Evolutionary conservation across 2,797 vertebrate species (phyloP), one percentile per base, ranked within the genome.

Genomic region (Poecilia gillii): DNA sequence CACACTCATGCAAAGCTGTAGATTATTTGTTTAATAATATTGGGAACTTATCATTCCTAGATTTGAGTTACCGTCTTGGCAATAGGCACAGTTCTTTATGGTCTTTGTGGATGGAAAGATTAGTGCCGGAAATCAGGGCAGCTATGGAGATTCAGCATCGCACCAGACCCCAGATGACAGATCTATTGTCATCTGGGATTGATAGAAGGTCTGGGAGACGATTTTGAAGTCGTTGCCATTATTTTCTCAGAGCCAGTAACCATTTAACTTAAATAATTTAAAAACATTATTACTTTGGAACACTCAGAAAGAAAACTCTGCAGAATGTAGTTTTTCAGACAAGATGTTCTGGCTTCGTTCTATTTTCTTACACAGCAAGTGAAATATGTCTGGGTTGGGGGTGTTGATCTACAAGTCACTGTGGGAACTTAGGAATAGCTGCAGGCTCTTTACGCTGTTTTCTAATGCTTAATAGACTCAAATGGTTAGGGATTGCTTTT

Each of bases 381-480:
- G 39, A 68, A 68, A 39, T 39, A 36, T 66, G 33, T 57, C 53
- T 66, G 62, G 14, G 33, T 66, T 66, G 31, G 64, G 31, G 20
- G 3, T 41, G 36, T 25, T 68, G 28, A 72, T 7, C 70, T 14
- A 72, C 66, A 81, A 57, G 13, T 75, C 49, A 33, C 36, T 20
- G 4, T 1, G 55, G 7, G 46, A 80, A 49, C 5, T 68, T 0
- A 6, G 53, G 36, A 73, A 18, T 20, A 62, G 25, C 0, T 28
- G 55, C 23, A 6, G 39, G 1, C 23, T 25, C 59, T 18, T 78
- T 43, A 13, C 2, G 14, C 5, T 43, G 14, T 74, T 74, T 31
- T 53, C 45, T 75, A 6, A 73, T 12, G 51, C 28, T 77, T 81
- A n/a, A 41, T 53, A 41, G 23, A 39, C 33, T 70, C 8, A 51